Evolutionary conservation across 2,888 invertebrate genomes (phyloP), one percentile per base, ranked within the genome.

Genomic region (Pachycephus smyrnensis): DNA sequence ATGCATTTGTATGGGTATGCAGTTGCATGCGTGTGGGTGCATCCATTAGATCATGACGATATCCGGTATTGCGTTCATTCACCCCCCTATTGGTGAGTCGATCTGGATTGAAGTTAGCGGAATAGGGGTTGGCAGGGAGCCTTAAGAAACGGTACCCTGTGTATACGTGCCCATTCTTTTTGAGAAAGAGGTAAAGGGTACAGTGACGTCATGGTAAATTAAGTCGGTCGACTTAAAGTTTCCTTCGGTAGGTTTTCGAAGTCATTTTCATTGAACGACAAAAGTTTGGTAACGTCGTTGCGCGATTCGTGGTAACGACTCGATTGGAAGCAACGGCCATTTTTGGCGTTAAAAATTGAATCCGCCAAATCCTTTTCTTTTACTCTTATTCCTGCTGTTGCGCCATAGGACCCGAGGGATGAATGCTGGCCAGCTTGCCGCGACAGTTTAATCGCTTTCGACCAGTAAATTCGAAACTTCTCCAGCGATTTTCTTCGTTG

Each of bases 1-100:
- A 9, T 55, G 12, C 12, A 37, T 37, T 3, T 37, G 2, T 12
- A 3, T 36, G 4, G 15, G 6, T 40, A 15, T 4, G 36, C 0
- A 3, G 11, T 0, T 1, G 4, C 15, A 12, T 6, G 6, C 1
- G 15, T 0, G 6, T 1, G 40, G 4, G 15, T 40, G 4, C 1
- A 23, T 23, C 40, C 15, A 9, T 23, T 55, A 23, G 23, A 23
- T 55, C 2, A 9, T 23, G 55, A 55, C 55, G 55, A 55, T 23
- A 55, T 55, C 9, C 23, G 55, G 23, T 23, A 55, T 55, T 55
- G 55, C 9, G 23, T 23, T 55, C 9, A 6, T 23, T 55, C 6
- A 23, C 4, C 12, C 40, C 55, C 23, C 23, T 3, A 23, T 55
- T 23, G 23, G 55, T 23, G 55, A 23, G 9, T 23, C 23, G 9